These are phyloP conservation scores for Acanthiza pusilla DNA, from an alignment of 2,797 vertebrate genomes.

Conservation along the genomic window DNA sequence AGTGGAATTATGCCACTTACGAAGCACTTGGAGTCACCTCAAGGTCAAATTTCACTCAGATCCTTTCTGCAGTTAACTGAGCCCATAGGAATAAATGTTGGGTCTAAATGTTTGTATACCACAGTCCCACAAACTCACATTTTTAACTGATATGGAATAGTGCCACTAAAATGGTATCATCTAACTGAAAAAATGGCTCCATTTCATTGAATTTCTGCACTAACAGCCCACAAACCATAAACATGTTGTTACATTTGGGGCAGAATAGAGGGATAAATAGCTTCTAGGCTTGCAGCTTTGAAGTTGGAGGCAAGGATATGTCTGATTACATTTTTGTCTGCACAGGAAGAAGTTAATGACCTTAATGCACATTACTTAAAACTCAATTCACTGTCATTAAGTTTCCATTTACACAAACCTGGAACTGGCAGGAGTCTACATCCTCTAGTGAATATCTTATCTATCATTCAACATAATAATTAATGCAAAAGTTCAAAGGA, in stretches of 20 bases:
- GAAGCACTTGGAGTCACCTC: background rate
- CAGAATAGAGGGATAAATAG: background rate
- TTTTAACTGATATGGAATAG: background rate
- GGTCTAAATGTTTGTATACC: background rate
- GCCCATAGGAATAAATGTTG: accelerated
- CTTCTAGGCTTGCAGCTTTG: background rate
- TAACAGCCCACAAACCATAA: background rate
- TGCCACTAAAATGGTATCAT: no score
- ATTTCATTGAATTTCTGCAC: background rate
- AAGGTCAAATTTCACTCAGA: background rate
- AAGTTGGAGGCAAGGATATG: background rate
- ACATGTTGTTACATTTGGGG: background rate
- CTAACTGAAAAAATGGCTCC: background rate
- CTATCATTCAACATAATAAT: background rate
- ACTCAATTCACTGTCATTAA: background rate
- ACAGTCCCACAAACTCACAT: background rate
- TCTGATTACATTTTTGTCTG: background rate
- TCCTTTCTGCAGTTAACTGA: background rate
- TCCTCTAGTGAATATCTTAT: background rate
- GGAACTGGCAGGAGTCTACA: background rate
- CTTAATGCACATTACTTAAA: background rate
- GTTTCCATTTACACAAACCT: background rate
- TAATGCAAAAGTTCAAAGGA: background rate
- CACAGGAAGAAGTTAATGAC: background rate
- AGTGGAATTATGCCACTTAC: background rate